Evolutionary conservation across 2,113 vertebrate species (phyloP).

Genomic region (Halcyon senegalensis): DNA sequence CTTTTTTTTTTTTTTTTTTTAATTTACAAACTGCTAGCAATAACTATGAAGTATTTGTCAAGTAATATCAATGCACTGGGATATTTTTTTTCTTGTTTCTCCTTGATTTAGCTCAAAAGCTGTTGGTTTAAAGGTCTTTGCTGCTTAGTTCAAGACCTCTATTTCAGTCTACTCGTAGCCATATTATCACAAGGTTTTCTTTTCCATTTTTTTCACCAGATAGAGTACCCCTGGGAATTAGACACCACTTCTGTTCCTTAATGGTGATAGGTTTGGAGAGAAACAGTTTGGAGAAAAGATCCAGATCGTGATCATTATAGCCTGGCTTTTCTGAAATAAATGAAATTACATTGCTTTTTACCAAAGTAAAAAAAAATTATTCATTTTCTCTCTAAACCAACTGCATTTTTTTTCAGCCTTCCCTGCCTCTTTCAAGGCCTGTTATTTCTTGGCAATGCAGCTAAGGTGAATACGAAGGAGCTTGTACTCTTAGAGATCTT

Average conservation of each 20-base stretch:
- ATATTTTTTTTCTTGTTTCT: not conserved
- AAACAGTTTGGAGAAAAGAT: not conserved
- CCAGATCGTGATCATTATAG: not conserved
- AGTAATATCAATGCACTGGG: not conserved
- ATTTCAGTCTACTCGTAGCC: not conserved
- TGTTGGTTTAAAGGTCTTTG: not conserved
- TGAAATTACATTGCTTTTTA: not conserved
- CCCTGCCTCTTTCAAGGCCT: not conserved
- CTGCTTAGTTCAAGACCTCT: not conserved
- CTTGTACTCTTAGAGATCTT: not conserved
- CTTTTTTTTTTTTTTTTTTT: not conserved
- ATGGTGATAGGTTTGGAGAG: not conserved
- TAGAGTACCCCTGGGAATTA: not conserved
- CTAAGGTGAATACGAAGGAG: not conserved
- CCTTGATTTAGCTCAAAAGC: not conserved
- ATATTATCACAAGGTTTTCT: not conserved
- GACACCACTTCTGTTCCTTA: not conserved
- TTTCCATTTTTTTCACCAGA: not conserved
- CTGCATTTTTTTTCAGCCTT: not conserved
- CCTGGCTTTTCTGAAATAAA: not conserved
- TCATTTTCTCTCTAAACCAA: not conserved
- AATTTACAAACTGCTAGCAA: not conserved
- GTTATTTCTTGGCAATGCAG: not conserved
- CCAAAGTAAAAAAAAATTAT: not conserved
- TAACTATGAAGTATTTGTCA: not conserved